These are phyloP conservation scores for Erebia palarica DNA, from an alignment of 2,888 invertebrate genomes.

Conservation along the genomic window DNA sequence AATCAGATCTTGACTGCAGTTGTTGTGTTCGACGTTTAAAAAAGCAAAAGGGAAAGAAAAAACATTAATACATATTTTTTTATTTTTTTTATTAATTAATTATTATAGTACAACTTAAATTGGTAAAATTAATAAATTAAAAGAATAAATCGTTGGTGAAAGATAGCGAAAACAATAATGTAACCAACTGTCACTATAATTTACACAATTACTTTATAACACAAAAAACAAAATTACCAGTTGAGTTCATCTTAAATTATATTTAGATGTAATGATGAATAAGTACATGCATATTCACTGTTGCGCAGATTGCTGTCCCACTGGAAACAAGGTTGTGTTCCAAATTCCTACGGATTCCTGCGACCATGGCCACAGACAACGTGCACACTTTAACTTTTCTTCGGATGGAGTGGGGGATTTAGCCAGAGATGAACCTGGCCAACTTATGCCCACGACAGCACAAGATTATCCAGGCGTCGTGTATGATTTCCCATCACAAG, in stretches of 20 bases:
- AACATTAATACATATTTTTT: slow-evolving; percentile 30
- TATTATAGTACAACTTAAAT: too few relatives aligned
- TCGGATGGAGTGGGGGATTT: slow-evolving; percentile 71
- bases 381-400: slow-evolving; percentile 69
- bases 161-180: background rate
- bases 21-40: slow-evolving; percentile 58
- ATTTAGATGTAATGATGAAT: slow-evolving; percentile 2
- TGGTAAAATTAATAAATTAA: background rate
- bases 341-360: slow-evolving; percentile 72
- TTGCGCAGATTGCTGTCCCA: slow-evolving; percentile 79
- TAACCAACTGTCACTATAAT: background rate
- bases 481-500: slow-evolving; percentile 65
- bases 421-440: slow-evolving; percentile 67
- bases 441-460: slow-evolving; percentile 55
- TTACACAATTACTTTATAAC: background rate
- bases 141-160: background rate
- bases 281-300: slow-evolving; percentile 41
- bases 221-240: too few relatives aligned
- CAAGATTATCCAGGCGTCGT: slow-evolving; percentile 66
- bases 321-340: slow-evolving; percentile 76
- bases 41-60: slow-evolving; percentile 52
- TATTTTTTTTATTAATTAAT: background rate
- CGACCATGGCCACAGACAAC: slow-evolving; percentile 67
- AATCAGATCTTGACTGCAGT: slow-evolving; percentile 67
- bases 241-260: background rate